These are phyloP conservation scores for Nemoura dubitans DNA, from an alignment of 2,888 invertebrate genomes.

Conservation along the genomic window DNA sequence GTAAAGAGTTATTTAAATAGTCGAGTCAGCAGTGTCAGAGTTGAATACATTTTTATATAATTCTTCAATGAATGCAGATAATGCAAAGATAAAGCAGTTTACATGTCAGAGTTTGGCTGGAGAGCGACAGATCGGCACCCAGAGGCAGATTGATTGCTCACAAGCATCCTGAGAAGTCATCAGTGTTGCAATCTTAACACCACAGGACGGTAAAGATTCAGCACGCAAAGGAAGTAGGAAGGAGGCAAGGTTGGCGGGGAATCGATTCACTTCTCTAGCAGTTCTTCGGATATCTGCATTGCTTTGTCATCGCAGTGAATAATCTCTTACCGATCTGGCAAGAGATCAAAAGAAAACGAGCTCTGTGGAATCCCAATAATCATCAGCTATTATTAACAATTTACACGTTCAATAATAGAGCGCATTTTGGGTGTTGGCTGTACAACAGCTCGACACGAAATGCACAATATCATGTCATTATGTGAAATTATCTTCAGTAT, in stretches of 20 bases:
- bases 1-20: too few relatives aligned
- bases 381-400: background rate
- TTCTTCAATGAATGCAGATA: too few relatives aligned
- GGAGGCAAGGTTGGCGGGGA: background rate
- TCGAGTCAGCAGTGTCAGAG: too few relatives aligned
- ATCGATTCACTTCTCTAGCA: background rate
- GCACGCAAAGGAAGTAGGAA: background rate
- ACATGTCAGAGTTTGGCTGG: background rate
- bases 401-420: background rate
- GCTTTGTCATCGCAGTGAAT: background rate
- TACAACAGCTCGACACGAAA: background rate
- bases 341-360: background rate
- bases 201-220: background rate
- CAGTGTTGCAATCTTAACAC: background rate
- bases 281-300: background rate
- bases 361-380: background rate
- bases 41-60: too few relatives aligned
- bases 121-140: too few relatives aligned
- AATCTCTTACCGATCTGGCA: background rate
- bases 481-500: background rate
- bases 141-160: background rate
- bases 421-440: background rate
- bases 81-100: too few relatives aligned
- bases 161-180: background rate
- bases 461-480: background rate